Evolutionary conservation across 2,113 vertebrate genomes (phyloP).

Genomic region (Leucosticte australis): DNA sequence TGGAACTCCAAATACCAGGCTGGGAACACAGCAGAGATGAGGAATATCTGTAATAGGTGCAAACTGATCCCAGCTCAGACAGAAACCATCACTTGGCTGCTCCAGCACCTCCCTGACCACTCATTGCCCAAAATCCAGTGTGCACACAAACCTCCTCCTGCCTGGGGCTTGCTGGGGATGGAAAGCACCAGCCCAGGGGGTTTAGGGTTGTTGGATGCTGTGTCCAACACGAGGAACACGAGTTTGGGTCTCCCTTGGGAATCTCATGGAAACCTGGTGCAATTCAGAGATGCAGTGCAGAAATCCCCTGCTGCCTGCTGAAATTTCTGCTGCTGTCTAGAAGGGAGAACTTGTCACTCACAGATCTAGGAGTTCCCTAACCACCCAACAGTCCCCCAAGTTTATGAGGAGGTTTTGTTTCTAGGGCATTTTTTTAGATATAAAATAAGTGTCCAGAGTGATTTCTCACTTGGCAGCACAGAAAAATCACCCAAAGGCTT

Average conservation of each 20-base stretch:
- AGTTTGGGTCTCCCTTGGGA: not conserved
- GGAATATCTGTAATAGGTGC: not conserved
- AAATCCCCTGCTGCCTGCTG: not conserved
- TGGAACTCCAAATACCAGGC: not conserved
- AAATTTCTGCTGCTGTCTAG: not conserved
- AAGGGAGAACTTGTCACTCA: not conserved
- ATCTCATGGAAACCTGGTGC: not conserved
- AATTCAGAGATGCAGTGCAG: not conserved
- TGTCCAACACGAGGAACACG: not conserved
- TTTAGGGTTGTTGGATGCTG: not conserved
- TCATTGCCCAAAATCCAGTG: not conserved
- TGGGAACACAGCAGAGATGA: not conserved
- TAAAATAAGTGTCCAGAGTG: not conserved
- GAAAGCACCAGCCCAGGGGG: not conserved
- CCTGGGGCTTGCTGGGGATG: not conserved
- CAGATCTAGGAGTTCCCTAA: not conserved
- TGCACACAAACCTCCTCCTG: accelerated
- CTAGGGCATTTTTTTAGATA: not conserved
- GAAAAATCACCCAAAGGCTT: not conserved
- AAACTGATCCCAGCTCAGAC: not conserved
- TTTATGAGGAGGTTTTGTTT: not conserved
- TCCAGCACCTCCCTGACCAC: not conserved
- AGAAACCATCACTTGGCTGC: not conserved
- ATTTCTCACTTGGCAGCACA: not conserved
- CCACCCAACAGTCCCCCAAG: accelerated